Conservation (phyloP, 1,140 invertebrate species). For the Sesamia nonagrioides region DNA sequence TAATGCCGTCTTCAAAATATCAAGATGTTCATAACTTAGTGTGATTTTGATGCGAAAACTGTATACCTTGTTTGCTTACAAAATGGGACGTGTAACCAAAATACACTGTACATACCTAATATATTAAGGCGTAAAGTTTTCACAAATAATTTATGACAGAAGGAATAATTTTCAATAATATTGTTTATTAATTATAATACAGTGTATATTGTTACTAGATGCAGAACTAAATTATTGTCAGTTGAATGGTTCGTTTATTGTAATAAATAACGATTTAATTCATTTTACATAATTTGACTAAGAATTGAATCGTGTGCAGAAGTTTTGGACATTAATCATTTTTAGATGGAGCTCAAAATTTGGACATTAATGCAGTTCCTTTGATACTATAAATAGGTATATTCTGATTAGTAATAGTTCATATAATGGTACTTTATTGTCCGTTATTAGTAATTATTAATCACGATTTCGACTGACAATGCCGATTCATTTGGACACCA, state of each 20-base stretch:
- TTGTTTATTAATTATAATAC: conserved; percentile 30
- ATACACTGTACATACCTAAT: background rate
- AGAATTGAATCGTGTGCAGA: no score
- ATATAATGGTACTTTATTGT: no score
- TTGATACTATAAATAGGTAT: no score
- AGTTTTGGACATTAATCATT: no score
- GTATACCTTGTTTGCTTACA: background rate
- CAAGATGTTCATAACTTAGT: no score
- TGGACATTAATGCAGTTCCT: no score
- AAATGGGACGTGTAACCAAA: background rate
- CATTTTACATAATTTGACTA: no score
- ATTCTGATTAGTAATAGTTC: no score
- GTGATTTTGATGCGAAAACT: no score
- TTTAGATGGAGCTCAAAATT: no score
- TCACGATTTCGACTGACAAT: background rate
- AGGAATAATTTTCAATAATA: conserved; percentile 30
- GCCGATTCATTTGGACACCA: background rate
- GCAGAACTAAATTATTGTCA: conserved; percentile 16
- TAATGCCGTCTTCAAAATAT: no score
- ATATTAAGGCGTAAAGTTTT: conserved; percentile 26
- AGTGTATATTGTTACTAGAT: conserved; percentile 8
- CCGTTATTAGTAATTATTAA: background rate
- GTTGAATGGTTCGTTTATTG: background rate
- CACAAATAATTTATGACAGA: conserved; percentile 28
- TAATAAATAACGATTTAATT: no score